Conservation (phyloP, 2,797 vertebrate genomes). For the Threskiornis aethiopicus region DNA sequence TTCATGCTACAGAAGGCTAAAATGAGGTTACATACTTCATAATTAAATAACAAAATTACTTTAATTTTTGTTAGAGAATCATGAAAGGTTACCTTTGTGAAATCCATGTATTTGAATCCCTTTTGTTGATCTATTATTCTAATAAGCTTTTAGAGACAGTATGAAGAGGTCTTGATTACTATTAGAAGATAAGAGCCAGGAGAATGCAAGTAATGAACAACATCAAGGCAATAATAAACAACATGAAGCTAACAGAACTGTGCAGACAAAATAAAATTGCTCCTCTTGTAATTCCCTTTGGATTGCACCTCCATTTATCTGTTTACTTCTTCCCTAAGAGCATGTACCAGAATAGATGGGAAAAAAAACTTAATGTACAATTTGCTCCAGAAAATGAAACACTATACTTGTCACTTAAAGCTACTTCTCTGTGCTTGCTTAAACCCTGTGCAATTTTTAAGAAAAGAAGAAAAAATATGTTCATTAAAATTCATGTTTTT, state of each 20-base stretch:
- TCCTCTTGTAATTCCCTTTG: not conserved
- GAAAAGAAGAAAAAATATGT: not conserved
- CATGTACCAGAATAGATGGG: not conserved
- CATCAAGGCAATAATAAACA: slow-evolving; percentile 39
- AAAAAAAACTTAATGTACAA: not conserved
- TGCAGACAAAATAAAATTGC: not conserved
- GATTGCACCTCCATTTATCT: not conserved
- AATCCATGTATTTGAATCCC: slow-evolving; percentile 11
- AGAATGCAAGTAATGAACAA: slow-evolving; percentile 17
- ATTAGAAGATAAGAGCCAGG: slow-evolving; percentile 32
- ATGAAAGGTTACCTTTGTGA: slow-evolving; percentile 47
- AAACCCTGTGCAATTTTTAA: not conserved
- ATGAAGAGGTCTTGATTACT: slow-evolving; percentile 57
- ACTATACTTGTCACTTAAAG: not conserved
- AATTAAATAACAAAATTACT: slow-evolving; percentile 71
- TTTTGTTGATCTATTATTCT: slow-evolving; percentile 62
- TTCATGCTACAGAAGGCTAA: slow-evolving; percentile 2
- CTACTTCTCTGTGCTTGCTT: not conserved
- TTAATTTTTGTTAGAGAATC: slow-evolving; percentile 56
- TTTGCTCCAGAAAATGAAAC: slow-evolving; percentile 21
- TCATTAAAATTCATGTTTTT: not conserved
- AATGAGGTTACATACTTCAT: slow-evolving; percentile 60
- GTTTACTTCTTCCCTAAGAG: slow-evolving; percentile 19
- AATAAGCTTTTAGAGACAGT: slow-evolving; percentile 56
- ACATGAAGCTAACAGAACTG: not conserved